Conservation (phyloP, 2,797 vertebrate species). For the Paedocypris micromegethes region DNA sequence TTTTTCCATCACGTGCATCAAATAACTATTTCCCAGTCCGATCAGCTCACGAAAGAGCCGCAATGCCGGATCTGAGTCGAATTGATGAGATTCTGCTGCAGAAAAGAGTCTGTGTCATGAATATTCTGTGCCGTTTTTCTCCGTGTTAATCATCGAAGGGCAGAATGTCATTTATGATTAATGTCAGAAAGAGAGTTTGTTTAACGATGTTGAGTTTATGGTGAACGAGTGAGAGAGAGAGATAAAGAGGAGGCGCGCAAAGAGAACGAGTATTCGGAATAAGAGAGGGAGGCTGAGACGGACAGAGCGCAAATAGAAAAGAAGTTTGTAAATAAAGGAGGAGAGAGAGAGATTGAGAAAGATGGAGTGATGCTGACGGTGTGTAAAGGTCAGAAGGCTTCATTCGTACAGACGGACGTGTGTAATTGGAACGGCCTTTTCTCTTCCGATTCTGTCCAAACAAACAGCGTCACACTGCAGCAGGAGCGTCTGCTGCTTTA, state of each 20-base stretch:
- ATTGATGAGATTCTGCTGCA: neutral
- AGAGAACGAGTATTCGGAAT: too few species aligned
- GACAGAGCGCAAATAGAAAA: neutral
- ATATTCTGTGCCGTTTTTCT: neutral
- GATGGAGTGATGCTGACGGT: neutral
- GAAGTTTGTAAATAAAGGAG: neutral
- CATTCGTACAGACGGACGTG: conserved; percentile 56
- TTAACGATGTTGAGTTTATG: neutral
- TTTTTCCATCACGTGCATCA: too few species aligned
- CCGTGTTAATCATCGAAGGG: conserved; percentile 1
- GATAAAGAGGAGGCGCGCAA: too few species aligned
- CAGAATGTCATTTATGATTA: neutral
- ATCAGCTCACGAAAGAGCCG: too few species aligned
- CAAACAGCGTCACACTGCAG: conserved; percentile 43
- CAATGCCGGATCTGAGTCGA: too few species aligned
- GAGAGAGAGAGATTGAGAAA: neutral
- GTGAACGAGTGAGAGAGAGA: conserved; percentile 2
- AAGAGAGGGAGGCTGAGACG: too few species aligned
- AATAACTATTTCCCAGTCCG: too few species aligned
- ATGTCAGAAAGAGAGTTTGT: conserved; percentile 3
- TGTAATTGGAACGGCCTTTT: conserved; percentile 67
- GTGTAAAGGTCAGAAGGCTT: conserved; percentile 58
- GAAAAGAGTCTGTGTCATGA: neutral
- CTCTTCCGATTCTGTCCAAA: conserved; percentile 51
- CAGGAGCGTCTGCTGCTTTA: too few species aligned